These are phyloP conservation scores for Coecobrya sp. DNA, from an alignment of 2,888 invertebrate genomes.

Conservation along the genomic window DNA sequence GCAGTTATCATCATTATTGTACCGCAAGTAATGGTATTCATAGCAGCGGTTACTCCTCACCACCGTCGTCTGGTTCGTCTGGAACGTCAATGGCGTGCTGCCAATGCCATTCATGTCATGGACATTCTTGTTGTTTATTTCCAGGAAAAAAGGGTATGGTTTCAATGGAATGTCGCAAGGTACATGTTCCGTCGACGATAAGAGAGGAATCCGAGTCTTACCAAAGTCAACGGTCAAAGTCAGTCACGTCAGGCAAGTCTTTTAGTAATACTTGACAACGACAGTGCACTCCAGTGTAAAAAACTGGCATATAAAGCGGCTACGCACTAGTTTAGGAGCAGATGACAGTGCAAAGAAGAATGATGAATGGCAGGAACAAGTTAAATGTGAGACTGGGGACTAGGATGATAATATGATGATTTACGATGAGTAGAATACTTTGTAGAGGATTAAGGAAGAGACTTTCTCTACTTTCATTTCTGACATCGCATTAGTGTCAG, in stretches of 20 bases:
- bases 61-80: slow-evolving; percentile 23
- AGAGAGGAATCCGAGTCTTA: slow-evolving; percentile 85
- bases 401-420: not conserved
- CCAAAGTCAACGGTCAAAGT: slow-evolving; percentile 85
- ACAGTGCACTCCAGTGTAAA: slow-evolving; percentile 69
- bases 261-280: slow-evolving; percentile 67
- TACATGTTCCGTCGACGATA: slow-evolving; percentile 86
- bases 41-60: slow-evolving; percentile 48
- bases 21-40: slow-evolving; percentile 8
- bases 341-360: not conserved
- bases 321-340: not conserved
- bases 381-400: not conserved
- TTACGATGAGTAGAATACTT: not conserved
- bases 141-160: slow-evolving; percentile 53
- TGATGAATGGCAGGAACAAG: not conserved
- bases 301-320: not conserved
- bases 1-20: slow-evolving; percentile 32
- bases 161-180: slow-evolving; percentile 69
- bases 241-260: slow-evolving; percentile 67
- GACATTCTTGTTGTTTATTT: slow-evolving; percentile 49
- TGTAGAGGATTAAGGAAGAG: not conserved
- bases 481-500: too few species aligned
- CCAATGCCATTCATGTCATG: slow-evolving; percentile 49
- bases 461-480: too few species aligned
- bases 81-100: slow-evolving; percentile 27